Evolutionary conservation across 2,888 invertebrate species (phyloP).

Genomic region (Colostygia pectinataria): DNA sequence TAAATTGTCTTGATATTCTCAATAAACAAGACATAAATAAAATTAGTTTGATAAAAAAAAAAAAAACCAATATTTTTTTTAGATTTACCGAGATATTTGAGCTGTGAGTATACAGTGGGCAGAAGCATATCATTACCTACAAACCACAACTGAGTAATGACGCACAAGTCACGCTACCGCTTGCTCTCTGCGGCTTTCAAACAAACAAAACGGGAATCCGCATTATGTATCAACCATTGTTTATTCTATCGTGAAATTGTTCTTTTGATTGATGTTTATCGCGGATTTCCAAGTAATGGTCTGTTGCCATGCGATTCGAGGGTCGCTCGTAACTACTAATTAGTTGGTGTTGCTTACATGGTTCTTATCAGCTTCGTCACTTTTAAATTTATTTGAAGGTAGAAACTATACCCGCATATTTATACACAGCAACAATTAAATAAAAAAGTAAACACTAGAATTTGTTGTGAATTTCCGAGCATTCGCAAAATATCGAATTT

Average conservation of each 20-base stretch:
- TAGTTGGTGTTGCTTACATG: conserved; percentile 28
- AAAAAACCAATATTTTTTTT: too few species aligned
- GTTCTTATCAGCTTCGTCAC: conserved; percentile 24
- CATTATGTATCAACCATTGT: conserved; percentile 39
- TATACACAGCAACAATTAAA: neutral
- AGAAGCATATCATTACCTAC: conserved; percentile 68
- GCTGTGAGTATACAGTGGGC: conserved; percentile 36
- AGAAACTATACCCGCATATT: neutral
- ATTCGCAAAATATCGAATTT: conserved; percentile 20
- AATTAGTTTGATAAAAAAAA: too few species aligned
- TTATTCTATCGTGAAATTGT: conserved; percentile 33
- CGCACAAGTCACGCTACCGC: conserved; percentile 55
- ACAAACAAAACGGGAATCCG: conserved; percentile 51
- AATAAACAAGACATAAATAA: too few species aligned
- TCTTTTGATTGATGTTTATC: conserved; percentile 32
- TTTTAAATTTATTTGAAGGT: conserved; percentile 21
- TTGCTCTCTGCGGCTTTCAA: conserved; percentile 51
- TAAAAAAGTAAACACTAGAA: neutral
- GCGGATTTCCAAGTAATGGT: conserved; percentile 29
- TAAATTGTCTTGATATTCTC: too few species aligned
- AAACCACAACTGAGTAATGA: conserved; percentile 69
- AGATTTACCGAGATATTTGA: conserved; percentile 7
- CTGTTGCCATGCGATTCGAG: conserved; percentile 26
- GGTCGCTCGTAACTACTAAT: conserved; percentile 27
- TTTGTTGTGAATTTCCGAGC: conserved; percentile 14